Evolutionary conservation across 2,888 invertebrate species (phyloP), one percentile per base, ranked within the genome.

Genomic region (Polydesmus complanatus): DNA sequence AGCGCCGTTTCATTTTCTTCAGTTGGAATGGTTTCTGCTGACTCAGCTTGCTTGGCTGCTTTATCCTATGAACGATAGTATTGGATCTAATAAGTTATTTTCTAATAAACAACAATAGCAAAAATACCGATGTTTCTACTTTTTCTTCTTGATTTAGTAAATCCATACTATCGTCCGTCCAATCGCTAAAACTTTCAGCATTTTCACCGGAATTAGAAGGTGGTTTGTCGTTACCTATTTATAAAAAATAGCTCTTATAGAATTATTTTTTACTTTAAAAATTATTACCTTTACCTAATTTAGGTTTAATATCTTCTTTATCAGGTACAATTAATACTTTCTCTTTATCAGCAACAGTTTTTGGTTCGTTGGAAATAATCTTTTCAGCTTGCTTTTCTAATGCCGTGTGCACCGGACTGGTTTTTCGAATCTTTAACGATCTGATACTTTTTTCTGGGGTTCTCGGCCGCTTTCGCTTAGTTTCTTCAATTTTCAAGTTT

Each of bases 151-250:
- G 82, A 65, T 88, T 85, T 2, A 89, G 78, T 69, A 90, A 88
- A 69, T 90, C 90, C 73, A 89, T 89, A 59, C 88, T 88, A 73
- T 89, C 89, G 60, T 68, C 68, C 70, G 89, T 89, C 64, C 90
- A 88, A 74, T 90, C 90, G 73, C 89, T 90, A 18, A 90, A 79
- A 72, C 88, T 85, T 69, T 70, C 71, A 37, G 69, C 69, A 19
- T 5, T 37, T 37, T 37, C 8, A 37, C 5, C 14, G 5, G 14
- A 5, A 8, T 5, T 5, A 37, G 37, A 37, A 8, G 37, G 8
- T 5, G 37, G 37, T 37, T 8, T 14, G 14, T 37, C 37, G 14
- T 37, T 37, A 37, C 8, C 5, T 5, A 14, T n/a, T n/a, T n/a
- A n/a, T n/a, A n/a, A 5, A 8, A 37, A 37, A 37, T 37, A 37